Evolutionary conservation across 1,140 invertebrate species (phyloP).

Genomic region (Tribolium castaneum): DNA sequence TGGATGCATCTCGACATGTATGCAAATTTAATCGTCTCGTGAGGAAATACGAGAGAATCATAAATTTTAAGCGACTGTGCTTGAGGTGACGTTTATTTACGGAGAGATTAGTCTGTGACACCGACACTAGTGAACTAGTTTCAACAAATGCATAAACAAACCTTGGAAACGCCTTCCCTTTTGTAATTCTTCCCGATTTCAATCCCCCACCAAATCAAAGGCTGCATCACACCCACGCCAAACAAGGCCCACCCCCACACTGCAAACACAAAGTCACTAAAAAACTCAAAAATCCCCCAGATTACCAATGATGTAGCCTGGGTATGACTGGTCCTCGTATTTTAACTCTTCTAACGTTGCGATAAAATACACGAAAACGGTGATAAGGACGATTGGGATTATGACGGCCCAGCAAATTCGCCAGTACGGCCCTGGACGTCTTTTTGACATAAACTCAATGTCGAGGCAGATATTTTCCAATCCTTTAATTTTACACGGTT

Average conservation of each 20-base stretch:
- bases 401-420: slow-evolving; percentile 81
- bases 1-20: neutral
- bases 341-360: slow-evolving; percentile 67
- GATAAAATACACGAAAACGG: slow-evolving; percentile 74
- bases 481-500: slow-evolving; percentile 63
- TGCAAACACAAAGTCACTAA: slow-evolving; percentile 34
- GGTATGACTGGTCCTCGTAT: slow-evolving; percentile 65
- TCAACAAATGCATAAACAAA: neutral
- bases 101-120: neutral
- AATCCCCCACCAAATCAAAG: slow-evolving; percentile 49
- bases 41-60: neutral
- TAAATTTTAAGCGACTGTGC: neutral
- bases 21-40: neutral
- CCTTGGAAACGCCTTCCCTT: neutral
- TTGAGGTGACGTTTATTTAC: neutral
- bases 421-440: slow-evolving; percentile 80
- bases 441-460: slow-evolving; percentile 79
- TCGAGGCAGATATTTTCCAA: slow-evolving; percentile 72
- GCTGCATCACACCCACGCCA: slow-evolving; percentile 49
- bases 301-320: slow-evolving; percentile 56
- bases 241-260: slow-evolving; percentile 53
- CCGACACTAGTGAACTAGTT: neutral
- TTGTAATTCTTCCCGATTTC: slow-evolving; percentile 26
- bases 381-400: slow-evolving; percentile 77
- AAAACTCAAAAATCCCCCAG: neutral